Evolutionary conservation across 1,140 invertebrate species (phyloP).

Genomic region (Halotydeus destructor): DNA sequence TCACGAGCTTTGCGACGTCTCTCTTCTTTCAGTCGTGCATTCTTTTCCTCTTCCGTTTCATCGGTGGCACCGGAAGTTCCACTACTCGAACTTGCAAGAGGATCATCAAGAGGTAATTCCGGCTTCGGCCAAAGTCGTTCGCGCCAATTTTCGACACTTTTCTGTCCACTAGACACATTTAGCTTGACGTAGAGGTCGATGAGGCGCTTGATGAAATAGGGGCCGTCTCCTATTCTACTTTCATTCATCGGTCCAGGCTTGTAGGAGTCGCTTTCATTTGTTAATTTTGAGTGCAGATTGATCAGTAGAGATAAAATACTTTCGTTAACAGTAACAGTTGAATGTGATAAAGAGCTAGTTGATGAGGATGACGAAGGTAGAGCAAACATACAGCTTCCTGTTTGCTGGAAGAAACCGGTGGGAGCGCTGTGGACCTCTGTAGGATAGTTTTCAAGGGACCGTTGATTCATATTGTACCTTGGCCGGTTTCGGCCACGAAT

Average conservation of each 20-base stretch:
- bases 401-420: neutral
- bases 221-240: conserved; percentile 6
- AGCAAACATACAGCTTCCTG: neutral
- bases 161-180: neutral
- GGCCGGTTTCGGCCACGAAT: no score
- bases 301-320: conserved; percentile 74
- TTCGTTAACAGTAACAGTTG: conserved; percentile 36
- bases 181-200: conserved; percentile 5
- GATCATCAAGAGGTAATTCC: neutral
- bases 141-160: neutral
- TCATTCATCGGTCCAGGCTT: conserved; percentile 24
- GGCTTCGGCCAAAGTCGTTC: neutral
- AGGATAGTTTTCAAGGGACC: no score
- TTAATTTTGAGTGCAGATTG: conserved; percentile 77
- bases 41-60: neutral
- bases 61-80: neutral
- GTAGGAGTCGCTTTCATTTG: conserved; percentile 55
- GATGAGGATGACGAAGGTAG: neutral
- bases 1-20: conserved; percentile 60
- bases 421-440: neutral
- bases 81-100: neutral
- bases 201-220: conserved; percentile 30
- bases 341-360: neutral
- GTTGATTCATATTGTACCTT: no score
- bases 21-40: conserved; percentile 35